Evolutionary conservation across 2,888 invertebrate genomes (phyloP).

Genomic region (Mimachlamys varia): DNA sequence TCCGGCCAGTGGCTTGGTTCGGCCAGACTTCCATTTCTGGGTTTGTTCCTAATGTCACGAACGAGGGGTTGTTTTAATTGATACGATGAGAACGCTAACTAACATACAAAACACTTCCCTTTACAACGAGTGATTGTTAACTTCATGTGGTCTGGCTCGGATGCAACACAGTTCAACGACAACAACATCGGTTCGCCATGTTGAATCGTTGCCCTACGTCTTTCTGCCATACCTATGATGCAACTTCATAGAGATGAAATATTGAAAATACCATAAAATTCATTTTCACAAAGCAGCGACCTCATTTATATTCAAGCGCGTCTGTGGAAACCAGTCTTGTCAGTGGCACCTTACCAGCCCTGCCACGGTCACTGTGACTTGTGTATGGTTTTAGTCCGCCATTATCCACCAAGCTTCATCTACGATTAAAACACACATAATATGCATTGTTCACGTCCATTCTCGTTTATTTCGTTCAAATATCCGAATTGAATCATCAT

Average conservation of each 20-base stretch:
- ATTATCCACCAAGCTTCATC: background rate
- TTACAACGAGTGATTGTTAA: background rate
- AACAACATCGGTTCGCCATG: conserved; percentile 43
- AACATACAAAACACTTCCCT: background rate
- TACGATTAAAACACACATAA: background rate
- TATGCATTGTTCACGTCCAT: background rate
- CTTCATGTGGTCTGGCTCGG: background rate
- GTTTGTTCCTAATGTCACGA: background rate
- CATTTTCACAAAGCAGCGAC: background rate
- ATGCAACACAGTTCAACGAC: conserved; percentile 34
- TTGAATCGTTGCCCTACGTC: conserved; percentile 15
- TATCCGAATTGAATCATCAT: background rate
- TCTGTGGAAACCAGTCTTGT: conserved; percentile 16
- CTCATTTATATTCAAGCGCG: conserved; percentile 34
- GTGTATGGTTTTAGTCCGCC: conserved; percentile 19
- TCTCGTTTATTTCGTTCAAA: background rate
- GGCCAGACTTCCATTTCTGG: background rate
- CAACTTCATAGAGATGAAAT: background rate
- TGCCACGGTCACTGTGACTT: conserved; percentile 4
- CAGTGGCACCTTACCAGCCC: conserved; percentile 21
- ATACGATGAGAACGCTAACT: background rate
- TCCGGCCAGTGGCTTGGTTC: background rate
- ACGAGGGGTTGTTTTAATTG: background rate
- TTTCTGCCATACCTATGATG: background rate
- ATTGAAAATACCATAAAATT: conserved; percentile 11